These are phyloP conservation scores for Agonum fuliginosum DNA, from an alignment of 2,888 invertebrate species.

Conservation along the genomic window DNA sequence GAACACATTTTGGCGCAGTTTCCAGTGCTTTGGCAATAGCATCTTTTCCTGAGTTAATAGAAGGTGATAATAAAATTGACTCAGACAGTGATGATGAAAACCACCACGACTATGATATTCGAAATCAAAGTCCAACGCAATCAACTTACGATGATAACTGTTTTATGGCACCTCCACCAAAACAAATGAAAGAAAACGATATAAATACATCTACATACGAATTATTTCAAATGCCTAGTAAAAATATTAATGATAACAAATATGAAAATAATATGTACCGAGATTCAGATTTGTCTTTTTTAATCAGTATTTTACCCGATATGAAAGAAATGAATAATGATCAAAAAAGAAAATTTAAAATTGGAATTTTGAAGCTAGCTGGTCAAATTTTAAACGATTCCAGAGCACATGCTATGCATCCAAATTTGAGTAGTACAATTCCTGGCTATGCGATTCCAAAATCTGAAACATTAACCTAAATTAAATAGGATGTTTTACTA, in stretches of 20 bases:
- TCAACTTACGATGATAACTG: conserved; percentile 18
- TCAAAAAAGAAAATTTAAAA: conserved; percentile 75
- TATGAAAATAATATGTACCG: background rate
- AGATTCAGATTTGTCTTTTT: conserved; percentile 72
- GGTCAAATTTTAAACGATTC: conserved; percentile 55
- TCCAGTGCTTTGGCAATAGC: background rate
- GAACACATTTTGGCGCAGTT: background rate
- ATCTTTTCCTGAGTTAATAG: conserved; percentile 4
- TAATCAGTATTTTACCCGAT: conserved; percentile 75
- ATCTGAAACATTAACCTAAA: background rate
- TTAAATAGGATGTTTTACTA: too few species aligned
- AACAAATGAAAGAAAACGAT: conserved; percentile 64
- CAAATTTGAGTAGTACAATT: background rate
- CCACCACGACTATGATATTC: background rate
- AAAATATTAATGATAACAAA: conserved; percentile 58
- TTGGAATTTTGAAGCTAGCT: conserved; percentile 70
- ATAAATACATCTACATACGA: conserved; percentile 54
- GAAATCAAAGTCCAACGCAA: conserved; percentile 27
- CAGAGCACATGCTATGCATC: background rate
- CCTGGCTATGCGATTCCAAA: background rate
- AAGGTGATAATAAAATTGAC: conserved; percentile 63
- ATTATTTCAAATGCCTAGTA: background rate
- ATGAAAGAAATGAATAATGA: conserved; percentile 73
- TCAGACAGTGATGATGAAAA: conserved; percentile 62
- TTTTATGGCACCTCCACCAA: conserved; percentile 14